These are phyloP conservation scores for Glaucidium brasilianum DNA, from an alignment of 2,113 vertebrate species.

Conservation along the genomic window DNA sequence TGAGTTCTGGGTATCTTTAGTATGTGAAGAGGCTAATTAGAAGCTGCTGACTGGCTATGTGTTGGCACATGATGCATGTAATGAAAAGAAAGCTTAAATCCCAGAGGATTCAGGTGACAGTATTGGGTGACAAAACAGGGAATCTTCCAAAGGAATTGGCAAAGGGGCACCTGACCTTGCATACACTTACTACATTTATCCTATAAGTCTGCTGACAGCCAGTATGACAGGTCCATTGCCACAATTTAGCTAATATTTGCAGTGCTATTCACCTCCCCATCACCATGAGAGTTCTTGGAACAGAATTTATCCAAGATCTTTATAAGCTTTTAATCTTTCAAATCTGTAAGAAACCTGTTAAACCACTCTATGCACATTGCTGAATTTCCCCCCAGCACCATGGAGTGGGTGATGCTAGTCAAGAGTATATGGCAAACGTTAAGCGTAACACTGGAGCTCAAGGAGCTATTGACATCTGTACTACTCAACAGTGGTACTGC, in stretches of 20 bases:
- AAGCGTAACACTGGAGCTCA: not conserved
- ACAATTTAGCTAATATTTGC: not conserved
- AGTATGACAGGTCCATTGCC: not conserved
- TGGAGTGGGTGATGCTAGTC: not conserved
- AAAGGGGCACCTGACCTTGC: not conserved
- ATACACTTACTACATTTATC: not conserved
- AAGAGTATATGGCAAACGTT: not conserved
- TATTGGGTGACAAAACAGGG: not conserved
- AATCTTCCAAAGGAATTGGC: not conserved
- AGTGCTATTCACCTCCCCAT: not conserved
- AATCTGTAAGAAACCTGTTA: not conserved
- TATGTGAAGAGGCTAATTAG: not conserved
- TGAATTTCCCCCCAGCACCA: not conserved
- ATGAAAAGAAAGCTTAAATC: not conserved
- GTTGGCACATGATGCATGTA: not conserved
- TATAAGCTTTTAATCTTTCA: not conserved
- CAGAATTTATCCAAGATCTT: not conserved
- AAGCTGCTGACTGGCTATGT: not conserved
- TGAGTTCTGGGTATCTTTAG: not conserved
- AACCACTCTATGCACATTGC: not conserved
- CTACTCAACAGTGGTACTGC: not conserved
- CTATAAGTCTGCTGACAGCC: not conserved
- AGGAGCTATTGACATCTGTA: not conserved
- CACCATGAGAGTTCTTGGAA: not conserved
- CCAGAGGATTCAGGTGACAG: not conserved